Evolutionary conservation across 2,888 invertebrate species (phyloP).

Genomic region (Cetonia aurata): DNA sequence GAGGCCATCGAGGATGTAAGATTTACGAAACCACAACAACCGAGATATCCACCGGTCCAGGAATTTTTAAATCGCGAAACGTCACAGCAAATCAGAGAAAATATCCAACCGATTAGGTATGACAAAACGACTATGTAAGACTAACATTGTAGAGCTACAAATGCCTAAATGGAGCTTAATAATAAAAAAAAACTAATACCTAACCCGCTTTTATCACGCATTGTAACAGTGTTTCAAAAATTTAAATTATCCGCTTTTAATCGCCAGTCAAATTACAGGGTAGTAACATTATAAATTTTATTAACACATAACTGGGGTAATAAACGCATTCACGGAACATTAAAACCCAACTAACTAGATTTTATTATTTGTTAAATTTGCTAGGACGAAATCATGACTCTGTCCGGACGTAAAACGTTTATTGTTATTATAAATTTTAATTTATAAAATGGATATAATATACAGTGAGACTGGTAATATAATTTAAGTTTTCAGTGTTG

Average conservation of each 20-base stretch:
- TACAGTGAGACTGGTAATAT: no score
- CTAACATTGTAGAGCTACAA: constrained; percentile 7
- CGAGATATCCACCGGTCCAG: constrained; percentile 19
- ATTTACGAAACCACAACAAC: constrained; percentile 11
- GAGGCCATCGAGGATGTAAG: constrained; percentile 33
- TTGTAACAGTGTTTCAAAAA: no score
- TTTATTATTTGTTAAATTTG: background rate
- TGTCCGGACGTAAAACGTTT: no score
- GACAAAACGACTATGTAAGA: background rate
- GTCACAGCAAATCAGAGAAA: constrained; percentile 36
- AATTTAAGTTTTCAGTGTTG: no score
- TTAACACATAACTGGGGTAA: background rate
- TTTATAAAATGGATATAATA: no score
- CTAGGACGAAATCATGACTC: no score
- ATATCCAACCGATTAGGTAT: constrained; percentile 29
- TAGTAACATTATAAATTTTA: background rate
- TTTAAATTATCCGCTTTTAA: background rate
- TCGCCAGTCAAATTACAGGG: background rate
- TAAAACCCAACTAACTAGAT: background rate
- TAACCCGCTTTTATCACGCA: background rate
- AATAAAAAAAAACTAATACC: background rate
- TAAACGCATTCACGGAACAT: constrained; percentile 19
- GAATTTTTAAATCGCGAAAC: constrained; percentile 36
- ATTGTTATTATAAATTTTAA: no score
- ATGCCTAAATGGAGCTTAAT: background rate